phyloP scores from a whole-genome alignment of 2,888 invertebrate genomes.

The Salpingus planirostris region DNA sequence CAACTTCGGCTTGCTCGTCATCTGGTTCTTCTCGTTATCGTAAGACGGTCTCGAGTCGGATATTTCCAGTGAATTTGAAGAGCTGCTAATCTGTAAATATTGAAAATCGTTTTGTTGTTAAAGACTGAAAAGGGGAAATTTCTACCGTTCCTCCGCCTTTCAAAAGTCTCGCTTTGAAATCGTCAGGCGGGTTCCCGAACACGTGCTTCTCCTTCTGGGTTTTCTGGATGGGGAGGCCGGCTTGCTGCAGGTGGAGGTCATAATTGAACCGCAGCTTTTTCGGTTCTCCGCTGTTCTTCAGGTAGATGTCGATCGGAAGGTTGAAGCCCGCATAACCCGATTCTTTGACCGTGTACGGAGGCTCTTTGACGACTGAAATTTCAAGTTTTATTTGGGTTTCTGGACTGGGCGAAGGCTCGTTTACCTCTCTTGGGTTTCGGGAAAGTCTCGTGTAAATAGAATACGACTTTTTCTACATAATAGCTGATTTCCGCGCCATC shows the following conservation, averaged over 20 bases:
- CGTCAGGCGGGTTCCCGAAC: conserved; percentile 79
- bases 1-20: conserved; percentile 64
- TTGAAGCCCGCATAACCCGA: conserved; percentile 95
- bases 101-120: conserved; percentile 1
- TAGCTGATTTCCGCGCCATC: conserved; percentile 81
- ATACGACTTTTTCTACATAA: conserved; percentile 89
- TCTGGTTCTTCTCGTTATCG: conserved; percentile 44
- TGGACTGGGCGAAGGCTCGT: neutral
- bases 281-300: conserved; percentile 84
- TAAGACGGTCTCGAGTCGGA: conserved; percentile 37
- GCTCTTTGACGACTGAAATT: conserved; percentile 78
- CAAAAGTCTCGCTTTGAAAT: conserved; percentile 77
- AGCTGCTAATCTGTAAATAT: conserved; percentile 32
- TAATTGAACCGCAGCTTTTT: conserved; percentile 76
- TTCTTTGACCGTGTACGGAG: conserved; percentile 83
- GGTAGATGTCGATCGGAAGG: conserved; percentile 80
- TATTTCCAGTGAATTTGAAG: conserved; percentile 18
- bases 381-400: neutral
- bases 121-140: neutral
- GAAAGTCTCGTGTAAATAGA: conserved; percentile 86
- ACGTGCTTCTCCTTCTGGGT: conserved; percentile 73
- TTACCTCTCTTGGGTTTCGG: conserved; percentile 84
- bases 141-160: conserved; percentile 69
- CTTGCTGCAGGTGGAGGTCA: conserved; percentile 73
- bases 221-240: conserved; percentile 62